Base-by-base conservation (phyloP, 2,113 vertebrate species). In the Camelus bactrianus region DNA sequence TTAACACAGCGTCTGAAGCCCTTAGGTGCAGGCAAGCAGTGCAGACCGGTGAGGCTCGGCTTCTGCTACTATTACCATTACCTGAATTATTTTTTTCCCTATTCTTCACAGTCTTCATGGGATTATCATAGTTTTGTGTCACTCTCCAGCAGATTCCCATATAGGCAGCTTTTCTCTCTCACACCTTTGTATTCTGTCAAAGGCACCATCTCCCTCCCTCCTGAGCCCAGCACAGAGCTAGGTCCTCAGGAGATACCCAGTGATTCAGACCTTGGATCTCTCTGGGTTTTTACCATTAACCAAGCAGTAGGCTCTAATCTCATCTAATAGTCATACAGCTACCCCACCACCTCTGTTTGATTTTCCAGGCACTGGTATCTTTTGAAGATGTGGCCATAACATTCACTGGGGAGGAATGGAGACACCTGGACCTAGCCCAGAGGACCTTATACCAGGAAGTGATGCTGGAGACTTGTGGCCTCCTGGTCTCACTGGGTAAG, bases 401-500 rank as follows among this genome's bases (percentile, higher is more conserved):
- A 60, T 97, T 98, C 89, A 97, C 95, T 46, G 90, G 76, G 24
- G 97, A 96, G 50, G 97, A 98, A 58, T 98, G 97, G 98, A 46
- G 56, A n/a, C 58, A 76, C 14, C 83, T 98, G 83, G 89, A 86
- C 69, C 89, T 89, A 15, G 73, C 86, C 79, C 97, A 98, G 97
- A 91, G 86, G 79, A 92, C 70, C 10, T 93, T 97, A 30, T 97
- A 98, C 75, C 79, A 91, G 77, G 97, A 97, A 4, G 97, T 98
- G 91, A 98, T 96, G 95, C 77, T 97, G 64, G 96, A 98, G 93
- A 98, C 81, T 28, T 97, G 85, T 26, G 67, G 79, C 52, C 90
- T 96, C 24, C 48, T 98, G 15, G 93, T 96, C 38, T 97, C 93
- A 1, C 30, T 98, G 46, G 97, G 97, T 98, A 95, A 98, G 97